Evolutionary conservation across 2,888 invertebrate genomes (phyloP).

Genomic region (Drymonia ruficornis): DNA sequence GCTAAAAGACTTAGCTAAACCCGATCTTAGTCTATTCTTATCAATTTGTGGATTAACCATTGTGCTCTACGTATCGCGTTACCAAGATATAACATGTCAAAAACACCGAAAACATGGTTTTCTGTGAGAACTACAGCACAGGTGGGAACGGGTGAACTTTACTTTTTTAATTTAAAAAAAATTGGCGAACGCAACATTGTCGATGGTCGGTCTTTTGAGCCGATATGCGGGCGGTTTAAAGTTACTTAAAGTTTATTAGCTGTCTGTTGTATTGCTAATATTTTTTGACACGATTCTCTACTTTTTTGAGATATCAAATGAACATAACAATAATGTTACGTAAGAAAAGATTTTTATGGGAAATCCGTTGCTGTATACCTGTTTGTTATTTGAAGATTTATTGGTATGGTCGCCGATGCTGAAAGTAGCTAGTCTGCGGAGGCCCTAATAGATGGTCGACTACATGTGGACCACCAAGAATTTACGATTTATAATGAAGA

Average conservation of each 20-base stretch:
- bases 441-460: too few species aligned
- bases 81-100: conserved; percentile 63
- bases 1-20: background rate
- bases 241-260: conserved; percentile 37
- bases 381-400: too few species aligned
- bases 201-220: conserved; percentile 33
- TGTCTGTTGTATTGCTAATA: conserved; percentile 31
- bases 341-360: background rate
- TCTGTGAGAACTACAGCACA: conserved; percentile 57
- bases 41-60: conserved; percentile 55
- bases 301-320: conserved; percentile 12
- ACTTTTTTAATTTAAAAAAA: conserved; percentile 30
- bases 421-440: too few species aligned
- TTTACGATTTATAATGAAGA: too few species aligned
- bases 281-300: conserved; percentile 20
- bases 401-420: too few species aligned
- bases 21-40: conserved; percentile 8
- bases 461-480: too few species aligned
- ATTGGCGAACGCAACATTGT: conserved; percentile 58
- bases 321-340: too few species aligned
- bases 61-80: conserved; percentile 64
- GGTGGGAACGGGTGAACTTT: conserved; percentile 72
- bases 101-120: conserved; percentile 54
- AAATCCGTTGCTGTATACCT: too few species aligned
- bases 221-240: conserved; percentile 24